Evolutionary conservation across 2,113 vertebrate genomes (phyloP), one percentile per base, ranked within the genome.

Genomic region (Cyprinodon variegatus): DNA sequence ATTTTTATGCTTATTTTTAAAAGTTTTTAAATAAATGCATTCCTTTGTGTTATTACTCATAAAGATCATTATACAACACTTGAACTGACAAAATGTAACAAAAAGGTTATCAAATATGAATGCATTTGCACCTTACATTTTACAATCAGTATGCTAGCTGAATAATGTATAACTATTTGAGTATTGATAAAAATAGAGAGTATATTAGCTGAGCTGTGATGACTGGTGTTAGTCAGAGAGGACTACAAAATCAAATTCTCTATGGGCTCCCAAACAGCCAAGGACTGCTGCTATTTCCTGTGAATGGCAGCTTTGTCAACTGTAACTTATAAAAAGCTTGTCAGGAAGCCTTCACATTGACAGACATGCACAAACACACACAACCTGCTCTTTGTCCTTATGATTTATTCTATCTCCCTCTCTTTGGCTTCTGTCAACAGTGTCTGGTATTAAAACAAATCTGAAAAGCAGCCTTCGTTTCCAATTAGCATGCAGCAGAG

Each of bases 401-500:
- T 70, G 45, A 81, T 72, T 71, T 61, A 70, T 65, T 41, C 76
- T 4, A 41, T 43, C 65, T 65, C 39, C 46, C 37, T 72, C 17
- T 61, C 45, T 65, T 72, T 68, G 50, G 62, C 75, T 57, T 70
- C 68, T 74, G 72, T 84, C 86, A 77, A 75, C 75, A n/a, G n/a
- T 9, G 43, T 69, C 77, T 77, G 67, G 57, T 82, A 66, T 84
- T 77, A 73, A 53, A 71, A 45, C 39, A 37, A 78, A 88, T 85
- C 72, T 78, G 73, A 76, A 82, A 83, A 77, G 77, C 73, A 70
- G 64, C 73, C 65, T 20, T 67, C 77, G 77, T 62, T 3, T 12
- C 11, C 40, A 4, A 83, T 91, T 82, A 83, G 77, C 72, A 89
- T 88, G 70, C 86, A 68, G 82, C 6, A 43, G 82, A 38, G 71